These are phyloP conservation scores for Cyclophora punctaria DNA, from an alignment of 2,888 invertebrate species.

Conservation along the genomic window DNA sequence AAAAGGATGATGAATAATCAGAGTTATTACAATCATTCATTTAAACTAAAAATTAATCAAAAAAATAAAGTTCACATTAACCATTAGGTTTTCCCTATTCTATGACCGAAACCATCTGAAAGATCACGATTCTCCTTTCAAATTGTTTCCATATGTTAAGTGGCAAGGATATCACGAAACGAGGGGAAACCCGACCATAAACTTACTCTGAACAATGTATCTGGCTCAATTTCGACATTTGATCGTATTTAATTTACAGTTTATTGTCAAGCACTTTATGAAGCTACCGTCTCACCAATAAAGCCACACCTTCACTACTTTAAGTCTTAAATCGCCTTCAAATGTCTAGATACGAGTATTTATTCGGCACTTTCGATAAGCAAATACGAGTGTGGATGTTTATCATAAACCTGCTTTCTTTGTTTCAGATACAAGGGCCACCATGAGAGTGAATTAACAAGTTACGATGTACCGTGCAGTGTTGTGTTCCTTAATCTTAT, in stretches of 20 bases:
- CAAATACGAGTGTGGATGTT: not conserved
- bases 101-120: conserved; percentile 44
- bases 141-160: conserved; percentile 61
- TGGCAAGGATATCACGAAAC: conserved; percentile 62
- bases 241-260: not conserved
- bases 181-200: conserved; percentile 62
- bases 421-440: conserved; percentile 52
- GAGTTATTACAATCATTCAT: no score
- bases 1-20: no score
- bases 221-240: conserved; percentile 27
- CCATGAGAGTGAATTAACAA: conserved; percentile 32
- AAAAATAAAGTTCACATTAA: not conserved
- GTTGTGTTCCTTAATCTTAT: conserved; percentile 29
- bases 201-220: conserved; percentile 30
- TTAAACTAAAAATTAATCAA: not conserved
- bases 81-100: conserved; percentile 46
- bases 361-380: no score
- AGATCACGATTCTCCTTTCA: conserved; percentile 69
- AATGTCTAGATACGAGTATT: no score
- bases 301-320: no score
- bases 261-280: no score
- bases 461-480: conserved; percentile 31
- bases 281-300: no score
- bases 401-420: conserved; percentile 17
- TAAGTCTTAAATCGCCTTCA: no score